Base-by-base conservation (phyloP, 2,888 invertebrate species). In the Steinernema hermaphroditum region DNA sequence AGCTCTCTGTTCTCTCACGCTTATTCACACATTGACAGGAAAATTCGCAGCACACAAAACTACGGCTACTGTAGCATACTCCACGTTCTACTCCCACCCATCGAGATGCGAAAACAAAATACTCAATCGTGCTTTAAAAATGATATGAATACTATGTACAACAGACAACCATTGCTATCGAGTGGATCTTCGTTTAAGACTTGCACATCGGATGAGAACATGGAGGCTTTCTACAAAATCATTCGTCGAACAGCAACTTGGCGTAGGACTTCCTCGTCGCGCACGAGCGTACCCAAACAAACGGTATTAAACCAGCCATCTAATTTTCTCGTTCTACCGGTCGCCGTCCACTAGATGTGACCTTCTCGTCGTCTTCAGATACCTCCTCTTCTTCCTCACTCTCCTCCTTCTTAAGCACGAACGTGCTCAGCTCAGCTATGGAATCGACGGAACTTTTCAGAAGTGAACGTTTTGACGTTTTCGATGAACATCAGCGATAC, bases 351-450 rank as follows among this genome's bases (percentile, higher is more conserved):
- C 54, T 54, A 8, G 54, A 2, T 9, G 54, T 22, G 6, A 27
- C 54, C 54, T 54, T 54, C 6, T 27, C 54, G 2, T 54, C 54
- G 2, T 54, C 54, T 22, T 54, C 54, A 6, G 54, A 54, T 8
- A 54, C 27, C 22, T 54, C 54, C 54, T 27, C 54, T 22, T 54
- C 54, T 2, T 54, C 54, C 9, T 54, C 54, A 8, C 27, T 27
- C 8, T 27, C 27, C 27, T 54, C 54, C 54, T 54, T 54, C 54
- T 54, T 54, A n/a, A n/a, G n/a, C n/a, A n/a, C n/a, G n/a, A n/a
- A n/a, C n/a, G n/a, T n/a, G n/a, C n/a, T n/a, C n/a, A n/a, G n/a
- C n/a, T n/a, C n/a, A n/a, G n/a, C n/a, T n/a, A n/a, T n/a, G n/a
- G n/a, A n/a, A n/a, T n/a, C n/a, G n/a, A n/a, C n/a, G n/a, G n/a